Conservation (phyloP, 2,797 vertebrate genomes). For the Cynopterus sphinx region DNA sequence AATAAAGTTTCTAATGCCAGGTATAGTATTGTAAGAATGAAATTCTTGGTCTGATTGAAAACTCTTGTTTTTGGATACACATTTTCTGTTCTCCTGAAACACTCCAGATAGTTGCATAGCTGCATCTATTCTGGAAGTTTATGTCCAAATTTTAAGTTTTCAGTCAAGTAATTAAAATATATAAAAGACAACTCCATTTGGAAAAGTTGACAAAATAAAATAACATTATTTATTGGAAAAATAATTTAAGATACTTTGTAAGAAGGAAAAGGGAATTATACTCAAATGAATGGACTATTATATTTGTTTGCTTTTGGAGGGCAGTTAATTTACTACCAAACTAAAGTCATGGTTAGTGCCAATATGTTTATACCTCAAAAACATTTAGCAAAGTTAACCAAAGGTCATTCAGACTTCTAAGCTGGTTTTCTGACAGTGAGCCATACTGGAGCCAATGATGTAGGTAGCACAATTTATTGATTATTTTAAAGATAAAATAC, state of each 20-base stretch:
- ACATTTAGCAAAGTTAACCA: not conserved
- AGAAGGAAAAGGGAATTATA: not conserved
- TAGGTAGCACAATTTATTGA: not conserved
- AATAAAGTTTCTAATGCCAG: not conserved
- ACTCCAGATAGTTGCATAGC: not conserved
- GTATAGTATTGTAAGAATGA: not conserved
- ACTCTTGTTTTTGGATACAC: not conserved
- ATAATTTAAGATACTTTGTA: not conserved
- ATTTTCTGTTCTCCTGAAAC: not conserved
- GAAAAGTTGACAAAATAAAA: not conserved
- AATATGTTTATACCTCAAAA: not conserved
- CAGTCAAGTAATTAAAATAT: not conserved
- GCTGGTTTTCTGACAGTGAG: not conserved
- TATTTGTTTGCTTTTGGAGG: not conserved
- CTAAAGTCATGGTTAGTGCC: not conserved
- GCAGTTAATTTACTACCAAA: not conserved
- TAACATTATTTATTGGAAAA: not conserved
- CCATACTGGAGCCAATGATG: not conserved
- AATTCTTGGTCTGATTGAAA: not conserved
- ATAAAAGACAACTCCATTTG: not conserved
- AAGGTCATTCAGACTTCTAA: not conserved
- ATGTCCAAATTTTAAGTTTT: not conserved
- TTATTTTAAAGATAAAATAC: not conserved
- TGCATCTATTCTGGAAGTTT: not conserved
- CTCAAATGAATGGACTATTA: not conserved